phyloP scores from a whole-genome alignment of 2,113 vertebrate genomes.

The Engraulis encrasicolus region DNA sequence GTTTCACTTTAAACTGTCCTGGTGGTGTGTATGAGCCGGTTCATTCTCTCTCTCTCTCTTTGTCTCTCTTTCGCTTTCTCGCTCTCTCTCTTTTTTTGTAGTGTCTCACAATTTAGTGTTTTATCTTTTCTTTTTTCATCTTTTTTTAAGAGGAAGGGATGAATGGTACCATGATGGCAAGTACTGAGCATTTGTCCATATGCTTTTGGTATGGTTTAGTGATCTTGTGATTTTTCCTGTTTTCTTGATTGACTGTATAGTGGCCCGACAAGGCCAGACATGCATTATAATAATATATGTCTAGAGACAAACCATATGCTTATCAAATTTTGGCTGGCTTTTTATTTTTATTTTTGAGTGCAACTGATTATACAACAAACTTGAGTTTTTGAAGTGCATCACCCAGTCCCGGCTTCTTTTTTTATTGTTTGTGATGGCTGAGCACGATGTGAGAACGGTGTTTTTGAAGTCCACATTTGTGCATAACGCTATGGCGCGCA shows the following conservation, averaged over 20 bases:
- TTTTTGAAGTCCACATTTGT: neutral
- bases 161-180: slow-evolving; percentile 76
- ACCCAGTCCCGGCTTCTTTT: too few species aligned
- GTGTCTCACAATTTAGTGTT: slow-evolving; percentile 71
- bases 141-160: slow-evolving; percentile 75
- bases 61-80: too few species aligned
- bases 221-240: slow-evolving; percentile 90
- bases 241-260: slow-evolving; percentile 80
- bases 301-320: neutral
- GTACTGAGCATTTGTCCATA: slow-evolving; percentile 62
- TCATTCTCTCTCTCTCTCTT: too few species aligned
- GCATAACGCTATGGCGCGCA: neutral
- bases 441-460: neutral
- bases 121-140: slow-evolving; percentile 38
- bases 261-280: neutral
- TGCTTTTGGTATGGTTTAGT: slow-evolving; percentile 78
- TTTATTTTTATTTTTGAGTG: neutral
- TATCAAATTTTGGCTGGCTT: neutral
- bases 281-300: neutral
- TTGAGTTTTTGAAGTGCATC: neutral
- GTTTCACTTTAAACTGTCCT: slow-evolving; percentile 16
- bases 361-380: neutral
- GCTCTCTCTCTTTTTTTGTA: slow-evolving; percentile 55
- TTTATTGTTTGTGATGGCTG: neutral
- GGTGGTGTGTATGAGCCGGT: slow-evolving; percentile 51